phyloP scores from a whole-genome alignment of 1,140 invertebrate genomes.

The Aradophagus sp. region DNA sequence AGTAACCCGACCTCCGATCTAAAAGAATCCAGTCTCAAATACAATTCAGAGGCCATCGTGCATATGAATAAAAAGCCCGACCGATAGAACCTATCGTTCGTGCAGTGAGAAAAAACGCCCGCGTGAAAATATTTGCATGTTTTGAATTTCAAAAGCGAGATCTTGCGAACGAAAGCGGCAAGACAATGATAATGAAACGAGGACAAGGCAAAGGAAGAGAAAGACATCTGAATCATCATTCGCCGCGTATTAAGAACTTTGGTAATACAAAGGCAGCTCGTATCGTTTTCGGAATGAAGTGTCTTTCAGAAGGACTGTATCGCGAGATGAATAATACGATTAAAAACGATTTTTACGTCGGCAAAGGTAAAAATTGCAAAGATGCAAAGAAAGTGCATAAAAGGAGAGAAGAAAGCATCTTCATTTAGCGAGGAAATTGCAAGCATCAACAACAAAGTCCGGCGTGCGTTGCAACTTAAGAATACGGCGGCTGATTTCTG shows the following conservation, averaged over 20 bases:
- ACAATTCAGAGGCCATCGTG: conserved; percentile 10
- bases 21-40: conserved; percentile 1
- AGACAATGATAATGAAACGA: conserved; percentile 28
- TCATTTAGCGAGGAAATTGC: conserved; percentile 9
- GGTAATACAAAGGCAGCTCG: conserved; percentile 15
- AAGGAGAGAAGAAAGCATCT: conserved; percentile 5
- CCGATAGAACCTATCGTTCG: conserved; percentile 23
- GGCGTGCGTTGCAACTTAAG: conserved; percentile 51
- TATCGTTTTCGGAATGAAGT: conserved; percentile 17
- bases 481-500: conserved; percentile 56
- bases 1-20: too few species aligned
- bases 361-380: conserved; percentile 11
- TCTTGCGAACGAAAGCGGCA: conserved; percentile 16
- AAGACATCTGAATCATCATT: conserved; percentile 34
- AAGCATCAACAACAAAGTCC: conserved; percentile 34
- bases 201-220: conserved; percentile 44
- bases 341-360: conserved; percentile 14
- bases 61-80: conserved; percentile 16
- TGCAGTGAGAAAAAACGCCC: conserved; percentile 12
- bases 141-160: conserved; percentile 32
- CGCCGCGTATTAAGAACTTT: conserved; percentile 35
- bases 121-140: conserved; percentile 42
- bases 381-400: background rate
- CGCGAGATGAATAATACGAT: conserved; percentile 35
- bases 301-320: conserved; percentile 7